Evolutionary conservation across 1,140 invertebrate genomes (phyloP).

Genomic region (Drosophila paulistorum): DNA sequence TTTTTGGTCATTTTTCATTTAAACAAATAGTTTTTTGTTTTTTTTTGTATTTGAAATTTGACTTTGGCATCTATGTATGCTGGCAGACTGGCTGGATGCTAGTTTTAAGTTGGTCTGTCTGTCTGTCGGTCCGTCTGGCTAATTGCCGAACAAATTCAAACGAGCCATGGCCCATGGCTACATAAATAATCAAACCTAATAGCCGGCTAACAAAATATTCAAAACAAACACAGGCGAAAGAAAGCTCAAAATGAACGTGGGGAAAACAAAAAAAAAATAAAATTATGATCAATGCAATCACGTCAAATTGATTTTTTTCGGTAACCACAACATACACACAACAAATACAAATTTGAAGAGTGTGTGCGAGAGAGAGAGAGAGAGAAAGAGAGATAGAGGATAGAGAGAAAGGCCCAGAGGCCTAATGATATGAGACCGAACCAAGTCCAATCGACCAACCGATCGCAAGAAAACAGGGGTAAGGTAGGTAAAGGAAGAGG

Average conservation of each 20-base stretch:
- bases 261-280: slow-evolving; percentile 6
- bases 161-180: slow-evolving; percentile 21
- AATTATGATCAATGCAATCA: slow-evolving; percentile 42
- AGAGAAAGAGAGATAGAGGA: not conserved
- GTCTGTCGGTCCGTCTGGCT: slow-evolving; percentile 1
- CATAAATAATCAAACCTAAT: slow-evolving; percentile 22
- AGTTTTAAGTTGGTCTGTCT: not conserved
- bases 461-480: not conserved
- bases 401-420: slow-evolving; percentile 14
- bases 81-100: not conserved
- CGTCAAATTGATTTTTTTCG: slow-evolving; percentile 34
- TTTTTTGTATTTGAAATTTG: not conserved
- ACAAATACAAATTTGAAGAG: not conserved
- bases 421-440: slow-evolving; percentile 19
- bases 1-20: slow-evolving; percentile 19
- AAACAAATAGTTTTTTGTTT: slow-evolving; percentile 14
- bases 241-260: slow-evolving; percentile 16
- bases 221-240: slow-evolving; percentile 14
- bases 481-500: not conserved
- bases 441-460: not conserved
- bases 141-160: slow-evolving; percentile 23
- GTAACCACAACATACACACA: slow-evolving; percentile 14
- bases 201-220: slow-evolving; percentile 20
- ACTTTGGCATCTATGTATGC: slow-evolving; percentile 8
- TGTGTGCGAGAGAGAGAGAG: not conserved